Conservation (phyloP, 2,113 vertebrate species). For the Sapajus apella region DNA sequence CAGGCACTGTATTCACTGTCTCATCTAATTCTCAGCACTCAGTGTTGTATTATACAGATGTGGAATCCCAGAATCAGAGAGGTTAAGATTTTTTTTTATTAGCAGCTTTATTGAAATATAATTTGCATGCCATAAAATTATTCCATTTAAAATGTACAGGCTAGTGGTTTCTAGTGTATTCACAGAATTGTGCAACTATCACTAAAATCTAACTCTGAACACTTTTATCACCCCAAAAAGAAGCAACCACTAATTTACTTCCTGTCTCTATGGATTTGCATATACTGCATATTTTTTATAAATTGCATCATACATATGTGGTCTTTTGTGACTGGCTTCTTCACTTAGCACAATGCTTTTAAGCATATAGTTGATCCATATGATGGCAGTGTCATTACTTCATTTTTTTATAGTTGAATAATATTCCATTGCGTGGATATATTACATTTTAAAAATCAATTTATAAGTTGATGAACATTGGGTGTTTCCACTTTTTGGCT, state of each 20-base stretch:
- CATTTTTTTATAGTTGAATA: neutral
- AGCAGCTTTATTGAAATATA: too few species aligned
- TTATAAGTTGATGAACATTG: neutral
- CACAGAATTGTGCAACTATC: too few species aligned
- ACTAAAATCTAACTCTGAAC: too few species aligned
- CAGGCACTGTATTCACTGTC: neutral
- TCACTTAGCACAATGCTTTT: neutral
- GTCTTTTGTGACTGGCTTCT: neutral
- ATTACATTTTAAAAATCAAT: neutral
- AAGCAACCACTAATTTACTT: neutral
- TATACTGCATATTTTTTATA: neutral
- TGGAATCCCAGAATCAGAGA: neutral
- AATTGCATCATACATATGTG: neutral
- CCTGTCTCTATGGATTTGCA: neutral
- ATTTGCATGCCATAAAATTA: too few species aligned
- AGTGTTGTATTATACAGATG: neutral
- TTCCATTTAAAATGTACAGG: too few species aligned
- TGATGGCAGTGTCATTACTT: neutral
- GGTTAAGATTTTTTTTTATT: too few species aligned
- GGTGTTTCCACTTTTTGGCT: neutral
- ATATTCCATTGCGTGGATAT: neutral
- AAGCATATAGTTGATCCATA: neutral
- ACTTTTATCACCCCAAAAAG: too few species aligned
- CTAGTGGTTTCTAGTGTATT: too few species aligned
- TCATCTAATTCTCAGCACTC: neutral